Evolutionary conservation across 2,888 invertebrate species (phyloP), one percentile per base, ranked within the genome.

Genomic region (Chaitophorus viminalis): DNA sequence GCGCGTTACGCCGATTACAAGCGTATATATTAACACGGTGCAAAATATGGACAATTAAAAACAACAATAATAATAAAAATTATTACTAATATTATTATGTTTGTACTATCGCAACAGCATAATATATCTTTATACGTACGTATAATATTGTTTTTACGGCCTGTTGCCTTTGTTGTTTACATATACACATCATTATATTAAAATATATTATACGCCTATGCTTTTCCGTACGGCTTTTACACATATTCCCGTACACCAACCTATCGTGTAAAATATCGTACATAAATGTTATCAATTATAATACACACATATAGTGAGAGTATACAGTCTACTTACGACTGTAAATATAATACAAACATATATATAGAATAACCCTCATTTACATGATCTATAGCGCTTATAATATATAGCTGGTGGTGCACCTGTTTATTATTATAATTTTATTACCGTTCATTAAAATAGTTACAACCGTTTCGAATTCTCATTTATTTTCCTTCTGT

Each of bases 1-100:
- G 87, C 87, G 87, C 87, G 87, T 87, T 74, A 79, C 87, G 79
- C 87, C 79, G 87, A 87, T 87, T 87, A 87, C 60, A 46, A 68
- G 29, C 72, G 70, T 70, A 86, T 77, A 86, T 60, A 79, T 86
- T 72, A 78, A 86, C 87, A 74, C 60, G 79, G 60, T 81, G 72
- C 76, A 46, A 84, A 84, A 84, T 84, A 84, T 84, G 84, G 76
- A 87, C 78, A 79, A 87, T 78, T 79, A 87, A 86, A 87, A 87
- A 87, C 70, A 87, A 74, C 60, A 79, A 52, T 36, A 77, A 74
- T 77, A 77, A 78, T 78, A 75, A 70, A 74, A 60, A 78, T n/a
- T 78, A 54, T 79, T 68, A 76, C 65, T 78, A 77, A 29, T 70
- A 78, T 78, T 78, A 78, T 68, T 70, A 86, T 77, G 68, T 85